Percentiles rank a stretch among this genome's conserved stretches.
phyloP scores from a whole-genome alignment of 2,113 vertebrate species.

The Myxocyprinus asiaticus region DNA sequence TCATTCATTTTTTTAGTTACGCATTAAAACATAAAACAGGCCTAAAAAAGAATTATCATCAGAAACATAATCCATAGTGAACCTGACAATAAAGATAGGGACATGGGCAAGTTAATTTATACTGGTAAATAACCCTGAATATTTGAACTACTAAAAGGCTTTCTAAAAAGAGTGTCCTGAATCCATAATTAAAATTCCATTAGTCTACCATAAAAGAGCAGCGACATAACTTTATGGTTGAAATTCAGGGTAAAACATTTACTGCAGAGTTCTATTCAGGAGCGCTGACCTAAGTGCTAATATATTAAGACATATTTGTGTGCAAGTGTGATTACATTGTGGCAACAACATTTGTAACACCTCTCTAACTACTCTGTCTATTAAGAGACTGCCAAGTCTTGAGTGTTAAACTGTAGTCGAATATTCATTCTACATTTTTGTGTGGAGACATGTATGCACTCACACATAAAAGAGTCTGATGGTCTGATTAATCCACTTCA shows the following conservation, averaged over 20 bases:
- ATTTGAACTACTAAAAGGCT: conserved; percentile 1
- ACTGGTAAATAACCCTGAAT: neutral
- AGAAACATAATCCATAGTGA: neutral
- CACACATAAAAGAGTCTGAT: conserved; percentile 47
- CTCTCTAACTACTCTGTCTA: conserved; percentile 26
- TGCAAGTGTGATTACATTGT: neutral
- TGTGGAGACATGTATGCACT: conserved; percentile 47
- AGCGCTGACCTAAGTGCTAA: neutral
- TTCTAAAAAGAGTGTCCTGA: neutral
- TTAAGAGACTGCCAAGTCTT: conserved; percentile 25
- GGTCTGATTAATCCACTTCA: conserved; percentile 60
- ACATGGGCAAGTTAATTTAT: neutral
- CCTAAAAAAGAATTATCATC: neutral
- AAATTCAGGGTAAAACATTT: neutral
- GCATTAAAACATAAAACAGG: too few relatives aligned
- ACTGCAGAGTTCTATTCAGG: neutral
- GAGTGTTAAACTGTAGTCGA: conserved; percentile 42
- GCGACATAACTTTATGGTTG: neutral
- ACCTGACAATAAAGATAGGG: too few relatives aligned
- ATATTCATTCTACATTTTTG: conserved; percentile 50
- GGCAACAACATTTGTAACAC: conserved; percentile 29
- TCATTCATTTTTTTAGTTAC: too few relatives aligned
- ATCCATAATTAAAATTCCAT: conserved; percentile 29
- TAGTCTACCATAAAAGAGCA: neutral
- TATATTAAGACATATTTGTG: conserved; percentile 26